A percentile compares a stretch with the other conserved stretches of the same genome.
Conservation (phyloP, 2,888 invertebrate genomes). For the Acanthopleura granulata region DNA sequence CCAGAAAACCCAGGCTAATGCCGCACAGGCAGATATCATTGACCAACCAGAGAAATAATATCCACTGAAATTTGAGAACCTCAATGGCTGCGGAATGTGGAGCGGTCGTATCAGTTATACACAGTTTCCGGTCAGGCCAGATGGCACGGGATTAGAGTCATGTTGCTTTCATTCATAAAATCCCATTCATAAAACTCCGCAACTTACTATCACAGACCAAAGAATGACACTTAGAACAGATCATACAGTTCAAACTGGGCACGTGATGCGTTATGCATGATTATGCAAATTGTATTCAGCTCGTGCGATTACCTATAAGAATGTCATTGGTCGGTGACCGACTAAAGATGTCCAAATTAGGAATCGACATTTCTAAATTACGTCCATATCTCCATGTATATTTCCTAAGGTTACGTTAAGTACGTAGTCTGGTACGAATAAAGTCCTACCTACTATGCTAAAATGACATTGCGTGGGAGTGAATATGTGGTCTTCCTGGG, state of each 20-base stretch:
- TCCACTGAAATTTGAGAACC: background rate
- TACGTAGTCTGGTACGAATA: too few species aligned
- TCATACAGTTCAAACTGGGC: background rate
- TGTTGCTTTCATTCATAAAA: constrained; percentile 6
- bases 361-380: background rate
- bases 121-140: constrained; percentile 4
- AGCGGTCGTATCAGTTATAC: background rate
- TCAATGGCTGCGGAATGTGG: background rate
- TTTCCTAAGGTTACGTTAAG: too few species aligned
- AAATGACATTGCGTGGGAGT: too few species aligned
- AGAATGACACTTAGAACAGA: background rate
- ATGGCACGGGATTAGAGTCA: background rate
- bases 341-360: background rate
- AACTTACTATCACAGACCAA: background rate
- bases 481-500: too few species aligned
- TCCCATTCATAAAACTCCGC: background rate
- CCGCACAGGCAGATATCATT: too few species aligned
- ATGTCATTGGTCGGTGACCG: background rate
- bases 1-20: too few species aligned
- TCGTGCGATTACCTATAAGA: background rate
- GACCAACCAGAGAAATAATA: too few species aligned
- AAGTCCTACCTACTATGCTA: too few species aligned
- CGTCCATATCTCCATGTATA: too few species aligned
- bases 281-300: background rate
- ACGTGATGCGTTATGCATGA: background rate